phyloP scores from a whole-genome alignment of 2,797 vertebrate genomes.

The Anolis apletophallus region DNA sequence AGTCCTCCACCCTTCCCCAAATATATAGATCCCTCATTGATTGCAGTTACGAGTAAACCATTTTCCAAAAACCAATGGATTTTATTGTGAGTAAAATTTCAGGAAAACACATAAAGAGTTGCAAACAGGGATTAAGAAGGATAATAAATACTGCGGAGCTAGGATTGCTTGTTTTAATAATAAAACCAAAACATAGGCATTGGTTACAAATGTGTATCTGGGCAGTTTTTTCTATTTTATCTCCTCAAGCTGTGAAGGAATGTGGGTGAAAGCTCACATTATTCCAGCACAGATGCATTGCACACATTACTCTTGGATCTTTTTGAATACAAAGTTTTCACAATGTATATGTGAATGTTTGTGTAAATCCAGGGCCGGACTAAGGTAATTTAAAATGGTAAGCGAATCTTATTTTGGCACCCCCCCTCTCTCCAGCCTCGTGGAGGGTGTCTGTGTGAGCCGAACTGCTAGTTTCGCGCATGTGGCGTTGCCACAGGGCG shows the following conservation, averaged over 20 bases:
- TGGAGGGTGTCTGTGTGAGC: no score
- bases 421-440: no score
- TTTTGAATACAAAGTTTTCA: no score
- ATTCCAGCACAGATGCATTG: not conserved
- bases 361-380: no score
- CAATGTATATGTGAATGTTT: no score
- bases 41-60: constrained; percentile 44
- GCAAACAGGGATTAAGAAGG: not conserved
- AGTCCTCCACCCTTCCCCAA: constrained; percentile 33
- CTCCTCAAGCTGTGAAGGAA: not conserved
- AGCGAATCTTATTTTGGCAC: no score
- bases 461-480: no score
- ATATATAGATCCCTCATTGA: constrained; percentile 54
- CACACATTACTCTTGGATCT: not conserved
- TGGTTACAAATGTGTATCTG: not conserved
- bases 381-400: no score
- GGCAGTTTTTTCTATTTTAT: not conserved
- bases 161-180: not conserved
- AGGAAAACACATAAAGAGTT: constrained; percentile 12
- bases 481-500: no score
- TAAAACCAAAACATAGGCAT: not conserved
- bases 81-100: constrained; percentile 37
- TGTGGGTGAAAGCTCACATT: not conserved
- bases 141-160: not conserved
- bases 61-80: constrained; percentile 14